A percentile compares a stretch with the other conserved stretches of the same genome.
Evolutionary conservation across 2,113 vertebrate genomes (phyloP).

Genomic region (Antechinus flavipes): DNA sequence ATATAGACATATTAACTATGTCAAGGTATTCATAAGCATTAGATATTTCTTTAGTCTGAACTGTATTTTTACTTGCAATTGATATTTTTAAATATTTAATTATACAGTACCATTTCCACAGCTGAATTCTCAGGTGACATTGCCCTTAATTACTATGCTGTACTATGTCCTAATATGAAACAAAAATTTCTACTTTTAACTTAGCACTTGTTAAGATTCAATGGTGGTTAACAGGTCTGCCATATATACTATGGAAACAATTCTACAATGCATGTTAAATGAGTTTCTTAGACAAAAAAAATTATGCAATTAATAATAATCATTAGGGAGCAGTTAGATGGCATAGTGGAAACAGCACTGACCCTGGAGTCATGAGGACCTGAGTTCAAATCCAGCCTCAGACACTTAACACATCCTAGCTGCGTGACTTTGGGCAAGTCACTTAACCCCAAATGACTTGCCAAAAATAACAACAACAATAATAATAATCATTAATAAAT

Average conservation of each 20-base stretch:
- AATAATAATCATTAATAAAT: background rate
- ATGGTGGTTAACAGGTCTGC: background rate
- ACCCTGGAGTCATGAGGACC: too few species aligned
- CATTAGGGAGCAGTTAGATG: background rate
- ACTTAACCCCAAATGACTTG: too few species aligned
- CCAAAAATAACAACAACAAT: too few species aligned
- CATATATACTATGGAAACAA: background rate
- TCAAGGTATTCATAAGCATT: background rate
- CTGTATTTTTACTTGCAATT: background rate
- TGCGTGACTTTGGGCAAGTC: too few species aligned
- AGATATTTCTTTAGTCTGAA: background rate
- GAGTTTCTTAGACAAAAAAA: background rate
- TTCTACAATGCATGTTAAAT: background rate
- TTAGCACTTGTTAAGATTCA: background rate
- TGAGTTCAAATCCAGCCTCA: too few species aligned
- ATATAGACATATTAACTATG: background rate
- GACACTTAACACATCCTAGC: too few species aligned
- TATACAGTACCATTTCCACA: background rate
- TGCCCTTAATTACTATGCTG: background rate
- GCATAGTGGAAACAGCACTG: too few species aligned
- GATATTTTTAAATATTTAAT: background rate
- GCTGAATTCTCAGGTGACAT: background rate
- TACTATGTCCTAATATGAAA: background rate
- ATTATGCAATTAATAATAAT: background rate
- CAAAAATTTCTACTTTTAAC: too few species aligned